Conservation (phyloP, 2,113 vertebrate species). For the Dromiciops gliroides region DNA sequence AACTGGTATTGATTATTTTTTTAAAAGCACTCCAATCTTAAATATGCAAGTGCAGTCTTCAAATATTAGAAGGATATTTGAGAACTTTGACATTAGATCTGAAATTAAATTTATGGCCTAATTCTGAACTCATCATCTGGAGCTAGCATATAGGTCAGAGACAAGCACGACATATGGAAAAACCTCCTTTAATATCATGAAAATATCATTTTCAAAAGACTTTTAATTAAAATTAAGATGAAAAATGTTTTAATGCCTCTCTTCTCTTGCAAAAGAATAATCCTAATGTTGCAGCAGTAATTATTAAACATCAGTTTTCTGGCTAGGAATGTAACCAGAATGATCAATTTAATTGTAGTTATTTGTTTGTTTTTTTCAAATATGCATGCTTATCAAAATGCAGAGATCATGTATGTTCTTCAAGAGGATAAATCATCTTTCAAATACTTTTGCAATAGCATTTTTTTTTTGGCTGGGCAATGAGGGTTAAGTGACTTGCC, state of each 20-base stretch:
- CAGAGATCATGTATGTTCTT: not conserved
- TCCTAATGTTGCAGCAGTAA: not conserved
- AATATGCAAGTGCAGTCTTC: not conserved
- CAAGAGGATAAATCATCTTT: not conserved
- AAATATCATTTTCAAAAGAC: not conserved
- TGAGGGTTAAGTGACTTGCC: too few species aligned
- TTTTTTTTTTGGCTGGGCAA: too few species aligned
- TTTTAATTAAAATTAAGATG: not conserved
- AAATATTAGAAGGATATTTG: not conserved
- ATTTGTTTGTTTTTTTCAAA: too few species aligned
- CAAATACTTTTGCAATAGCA: not conserved
- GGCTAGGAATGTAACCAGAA: not conserved
- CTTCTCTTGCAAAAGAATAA: not conserved
- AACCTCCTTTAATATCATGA: not conserved
- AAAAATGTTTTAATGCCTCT: not conserved
- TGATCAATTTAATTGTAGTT: not conserved
- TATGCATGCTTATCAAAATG: not conserved
- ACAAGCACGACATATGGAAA: not conserved
- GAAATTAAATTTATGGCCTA: not conserved
- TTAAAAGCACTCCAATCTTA: not conserved
- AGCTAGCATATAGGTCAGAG: not conserved
- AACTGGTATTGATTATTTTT: not conserved
- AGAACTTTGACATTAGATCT: not conserved
- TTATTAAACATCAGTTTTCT: not conserved
- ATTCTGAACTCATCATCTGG: not conserved